Evolutionary conservation across 1,140 invertebrate species (phyloP).

Genomic region (Coboldia fuscipes): DNA sequence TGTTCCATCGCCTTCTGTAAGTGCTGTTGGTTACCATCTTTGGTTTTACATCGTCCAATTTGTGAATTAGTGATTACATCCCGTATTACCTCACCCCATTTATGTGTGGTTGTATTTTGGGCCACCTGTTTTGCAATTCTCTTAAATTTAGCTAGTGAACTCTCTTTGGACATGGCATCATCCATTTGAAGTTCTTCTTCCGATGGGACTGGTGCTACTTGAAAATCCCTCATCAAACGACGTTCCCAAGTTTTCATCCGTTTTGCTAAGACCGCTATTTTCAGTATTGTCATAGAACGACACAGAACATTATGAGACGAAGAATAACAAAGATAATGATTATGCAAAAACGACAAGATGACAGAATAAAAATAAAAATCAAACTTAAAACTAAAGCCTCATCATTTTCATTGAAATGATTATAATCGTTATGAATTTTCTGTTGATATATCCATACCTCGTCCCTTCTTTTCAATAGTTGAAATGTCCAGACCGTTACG

Average conservation of each 20-base stretch:
- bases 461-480: slow-evolving; percentile 41
- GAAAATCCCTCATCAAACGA: slow-evolving; percentile 67
- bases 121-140: slow-evolving; percentile 49
- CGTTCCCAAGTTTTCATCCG: slow-evolving; percentile 64
- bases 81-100: slow-evolving; percentile 45
- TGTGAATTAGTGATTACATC: slow-evolving; percentile 40
- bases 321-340: slow-evolving; percentile 5
- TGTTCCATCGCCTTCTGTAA: slow-evolving; percentile 56
- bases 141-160: slow-evolving; percentile 40
- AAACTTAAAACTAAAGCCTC: background rate
- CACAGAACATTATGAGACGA: background rate
- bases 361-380: background rate
- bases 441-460: slow-evolving; percentile 26
- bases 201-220: slow-evolving; percentile 43
- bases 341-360: background rate
- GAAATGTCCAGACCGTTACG: slow-evolving; percentile 58
- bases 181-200: slow-evolving; percentile 28
- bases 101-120: slow-evolving; percentile 35
- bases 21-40: slow-evolving; percentile 45
- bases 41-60: slow-evolving; percentile 45
- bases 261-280: slow-evolving; percentile 38
- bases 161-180: slow-evolving; percentile 23
- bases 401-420: no score
- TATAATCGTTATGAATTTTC: no score
- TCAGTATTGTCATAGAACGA: background rate